Evolutionary conservation across 2,888 invertebrate genomes (phyloP), one percentile per base, ranked within the genome.

Genomic region (Branchellion lobata): DNA sequence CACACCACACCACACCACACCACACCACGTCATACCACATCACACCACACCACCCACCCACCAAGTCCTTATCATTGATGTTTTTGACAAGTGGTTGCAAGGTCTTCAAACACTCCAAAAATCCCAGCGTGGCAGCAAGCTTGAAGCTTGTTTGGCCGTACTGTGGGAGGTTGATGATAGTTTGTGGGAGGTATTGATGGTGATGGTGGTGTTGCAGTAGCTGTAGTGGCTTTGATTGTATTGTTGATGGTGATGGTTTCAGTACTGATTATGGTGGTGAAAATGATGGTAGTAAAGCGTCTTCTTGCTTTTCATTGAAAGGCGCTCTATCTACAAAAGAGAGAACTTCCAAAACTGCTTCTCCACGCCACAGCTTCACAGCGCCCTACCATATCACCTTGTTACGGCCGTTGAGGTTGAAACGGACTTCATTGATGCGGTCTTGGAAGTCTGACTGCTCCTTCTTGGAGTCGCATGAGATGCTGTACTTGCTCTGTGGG

Each of bases 91-190:
- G 61, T 31, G 77, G 77, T 8, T 92, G 88, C 27, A 93, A 88
- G 72, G 91, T 88, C 74, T 90, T 90, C 1, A 92, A 91, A 29
- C 92, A 90, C 31, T 90, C 87, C 0, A 90, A 88, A 86, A 93
- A 91, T 0, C 93, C 94, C 34, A 91, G 91, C 69, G 91, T 89
- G 0, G 93, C 91, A 0, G 94, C 93, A 81, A 93, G 90, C 84
- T 93, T 92, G 18, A 94, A 89, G 0, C 93, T 91, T 1, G 92
- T 92, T 85, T 92, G 91, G 0, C 92, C 92, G 29, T 91, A 85
- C 87, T 82, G 31, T 3, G 40, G 21, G 21, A 18, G 18, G 31
- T 40, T 74, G 31, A 72, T 72, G n/a, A n/a, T n/a, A n/a, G n/a
- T n/a, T n/a, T 82, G 31, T 3, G 40, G 21, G 21, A 18, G 18